phyloP scores from a whole-genome alignment of 2,888 invertebrate species.

The Arenicola marina region DNA sequence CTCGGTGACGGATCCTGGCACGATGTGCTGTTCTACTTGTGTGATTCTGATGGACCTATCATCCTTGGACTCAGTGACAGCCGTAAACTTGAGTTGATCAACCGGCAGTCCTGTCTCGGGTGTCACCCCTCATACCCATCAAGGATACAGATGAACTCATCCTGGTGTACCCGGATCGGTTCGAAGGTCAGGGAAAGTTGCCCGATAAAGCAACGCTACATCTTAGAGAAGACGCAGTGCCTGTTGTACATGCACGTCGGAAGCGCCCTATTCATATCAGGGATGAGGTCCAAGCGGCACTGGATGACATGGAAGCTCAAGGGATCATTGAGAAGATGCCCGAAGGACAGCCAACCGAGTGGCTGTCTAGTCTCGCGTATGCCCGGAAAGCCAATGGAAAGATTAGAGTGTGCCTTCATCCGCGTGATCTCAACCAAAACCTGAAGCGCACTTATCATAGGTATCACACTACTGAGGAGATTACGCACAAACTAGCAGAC shows the following conservation, averaged over 20 bases:
- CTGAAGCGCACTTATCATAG: conserved; percentile 16
- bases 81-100: background rate
- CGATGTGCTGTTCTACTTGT: background rate
- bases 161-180: background rate
- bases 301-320: conserved; percentile 14
- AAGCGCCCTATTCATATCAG: conserved; percentile 7
- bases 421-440: conserved; percentile 12
- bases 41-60: background rate
- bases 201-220: background rate
- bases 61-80: background rate
- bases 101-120: too few species aligned
- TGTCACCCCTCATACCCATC: background rate
- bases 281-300: conserved; percentile 4
- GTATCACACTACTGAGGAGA: conserved; percentile 22
- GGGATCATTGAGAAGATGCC: conserved; percentile 11
- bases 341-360: conserved; percentile 15
- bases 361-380: conserved; percentile 16
- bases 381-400: conserved; percentile 10
- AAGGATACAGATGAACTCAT: background rate
- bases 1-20: background rate
- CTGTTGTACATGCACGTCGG: conserved; percentile 1
- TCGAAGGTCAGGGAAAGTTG: background rate
- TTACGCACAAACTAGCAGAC: conserved; percentile 16
- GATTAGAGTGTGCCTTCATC: conserved; percentile 21
- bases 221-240: background rate